These are phyloP conservation scores for Rhogogaster chlorosoma DNA, from an alignment of 2,888 invertebrate genomes.

Conservation along the genomic window DNA sequence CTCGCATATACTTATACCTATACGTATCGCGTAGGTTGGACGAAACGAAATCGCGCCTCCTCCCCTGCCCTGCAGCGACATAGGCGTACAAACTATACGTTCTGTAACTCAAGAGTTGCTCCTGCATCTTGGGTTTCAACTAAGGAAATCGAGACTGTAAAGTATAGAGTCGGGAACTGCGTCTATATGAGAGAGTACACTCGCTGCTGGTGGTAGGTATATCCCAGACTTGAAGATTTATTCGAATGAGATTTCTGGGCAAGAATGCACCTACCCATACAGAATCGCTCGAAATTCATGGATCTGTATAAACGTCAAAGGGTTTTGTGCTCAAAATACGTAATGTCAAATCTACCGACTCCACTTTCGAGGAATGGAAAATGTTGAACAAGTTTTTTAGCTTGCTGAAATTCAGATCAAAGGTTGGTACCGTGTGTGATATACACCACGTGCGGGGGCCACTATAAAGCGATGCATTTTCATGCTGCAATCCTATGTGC, in stretches of 20 bases:
- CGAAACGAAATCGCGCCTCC: slow-evolving; percentile 37
- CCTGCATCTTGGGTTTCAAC: slow-evolving; percentile 43
- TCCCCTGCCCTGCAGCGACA: background rate
- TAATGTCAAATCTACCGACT: background rate
- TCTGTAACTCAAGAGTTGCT: slow-evolving; percentile 42
- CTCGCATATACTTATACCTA: background rate
- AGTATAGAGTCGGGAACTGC: slow-evolving; percentile 2
- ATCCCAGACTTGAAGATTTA: background rate
- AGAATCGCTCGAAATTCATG: background rate
- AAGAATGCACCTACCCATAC: background rate
- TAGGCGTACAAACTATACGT: background rate
- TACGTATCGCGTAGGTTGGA: slow-evolving; percentile 19
- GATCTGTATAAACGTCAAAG: background rate
- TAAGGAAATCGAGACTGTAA: slow-evolving; percentile 38
- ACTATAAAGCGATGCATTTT: slow-evolving; percentile 18
- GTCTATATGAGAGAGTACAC: background rate
- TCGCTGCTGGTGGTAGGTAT: background rate
- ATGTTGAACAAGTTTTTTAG: background rate
- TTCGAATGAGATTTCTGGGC: background rate
- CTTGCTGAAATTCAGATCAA: slow-evolving; percentile 16
- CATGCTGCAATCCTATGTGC: slow-evolving; percentile 14
- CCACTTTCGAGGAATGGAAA: slow-evolving; percentile 9
- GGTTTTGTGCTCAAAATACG: background rate
- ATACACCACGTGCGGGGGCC: background rate
- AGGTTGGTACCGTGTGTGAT: slow-evolving; percentile 6